These are phyloP conservation scores for Lampris megalopsis DNA, from an alignment of 2,113 vertebrate genomes.

Conservation along the genomic window DNA sequence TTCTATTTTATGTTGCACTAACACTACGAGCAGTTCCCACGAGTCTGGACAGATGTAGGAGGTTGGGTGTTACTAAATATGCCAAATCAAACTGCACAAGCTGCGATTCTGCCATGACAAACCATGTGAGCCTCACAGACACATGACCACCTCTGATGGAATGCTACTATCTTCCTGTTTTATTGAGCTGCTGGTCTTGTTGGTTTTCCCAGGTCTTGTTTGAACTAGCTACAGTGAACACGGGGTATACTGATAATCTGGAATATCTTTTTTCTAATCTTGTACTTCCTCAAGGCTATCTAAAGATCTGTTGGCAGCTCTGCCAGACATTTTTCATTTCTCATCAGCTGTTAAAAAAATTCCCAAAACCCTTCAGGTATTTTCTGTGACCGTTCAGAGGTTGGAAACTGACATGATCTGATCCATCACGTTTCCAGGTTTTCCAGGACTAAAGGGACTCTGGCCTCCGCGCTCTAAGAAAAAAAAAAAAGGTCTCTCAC, in stretches of 20 bases:
- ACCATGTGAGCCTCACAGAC: too few relatives aligned
- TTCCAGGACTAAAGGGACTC: not conserved
- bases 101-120: too few relatives aligned
- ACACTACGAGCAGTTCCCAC: too few relatives aligned
- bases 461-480: not conserved
- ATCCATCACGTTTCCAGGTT: conserved; percentile 3
- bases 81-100: too few relatives aligned
- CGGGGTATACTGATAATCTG: not conserved
- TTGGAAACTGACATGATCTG: not conserved
- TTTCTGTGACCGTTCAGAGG: not conserved
- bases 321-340: not conserved
- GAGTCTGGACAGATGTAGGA: too few relatives aligned
- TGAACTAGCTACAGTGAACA: not conserved
- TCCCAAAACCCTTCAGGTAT: not conserved
- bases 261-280: not conserved
- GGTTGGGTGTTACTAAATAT: too few relatives aligned
- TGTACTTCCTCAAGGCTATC: not conserved
- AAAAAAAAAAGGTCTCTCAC: too few relatives aligned
- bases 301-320: not conserved
- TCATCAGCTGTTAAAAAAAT: not conserved
- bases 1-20: too few relatives aligned
- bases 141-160: not conserved
- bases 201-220: not conserved
- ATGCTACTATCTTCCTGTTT: not conserved
- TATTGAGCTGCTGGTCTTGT: not conserved